Evolutionary conservation across 2,888 invertebrate genomes (phyloP).

Genomic region (Metallyticus violacea): DNA sequence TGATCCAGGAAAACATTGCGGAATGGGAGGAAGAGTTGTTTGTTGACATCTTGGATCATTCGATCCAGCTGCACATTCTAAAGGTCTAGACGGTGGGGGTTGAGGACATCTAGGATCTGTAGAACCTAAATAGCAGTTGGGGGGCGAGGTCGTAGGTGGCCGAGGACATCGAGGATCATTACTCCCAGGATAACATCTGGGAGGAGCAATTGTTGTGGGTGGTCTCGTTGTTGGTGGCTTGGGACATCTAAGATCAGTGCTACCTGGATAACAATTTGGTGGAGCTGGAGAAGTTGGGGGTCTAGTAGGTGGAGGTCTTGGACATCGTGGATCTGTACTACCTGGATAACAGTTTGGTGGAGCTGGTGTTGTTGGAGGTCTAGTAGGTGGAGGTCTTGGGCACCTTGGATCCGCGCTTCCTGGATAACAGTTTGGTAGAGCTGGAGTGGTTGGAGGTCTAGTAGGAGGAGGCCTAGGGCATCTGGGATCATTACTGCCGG

Average conservation of each 20-base stretch:
- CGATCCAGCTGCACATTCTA: constrained; percentile 35
- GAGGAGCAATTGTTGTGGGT: constrained; percentile 19
- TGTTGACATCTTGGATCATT: constrained; percentile 38
- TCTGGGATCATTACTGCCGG: constrained; percentile 39
- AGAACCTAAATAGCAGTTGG: constrained; percentile 24
- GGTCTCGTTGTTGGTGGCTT: constrained; percentile 39
- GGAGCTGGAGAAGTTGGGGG: not conserved
- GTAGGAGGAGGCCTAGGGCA: constrained; percentile 35
- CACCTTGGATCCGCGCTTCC: constrained; percentile 41
- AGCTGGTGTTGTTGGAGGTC: constrained; percentile 7
- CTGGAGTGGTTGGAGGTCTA: constrained; percentile 23
- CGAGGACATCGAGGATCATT: constrained; percentile 39
- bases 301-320: not conserved
- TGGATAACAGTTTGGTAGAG: constrained; percentile 35
- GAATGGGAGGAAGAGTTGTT: constrained; percentile 36
- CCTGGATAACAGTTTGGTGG: constrained; percentile 33
- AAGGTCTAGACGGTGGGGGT: constrained; percentile 35
- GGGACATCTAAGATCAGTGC: constrained; percentile 28
- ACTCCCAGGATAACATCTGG: constrained; percentile 39
- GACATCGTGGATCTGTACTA: constrained; percentile 24
- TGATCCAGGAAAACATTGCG: constrained; percentile 25
- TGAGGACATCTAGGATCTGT: constrained; percentile 28
- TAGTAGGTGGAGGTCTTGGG: constrained; percentile 28
- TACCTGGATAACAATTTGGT: constrained; percentile 43
- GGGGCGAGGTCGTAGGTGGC: constrained; percentile 28